Base-by-base conservation (phyloP, 2,888 invertebrate species). In the Agrotis clavis region DNA sequence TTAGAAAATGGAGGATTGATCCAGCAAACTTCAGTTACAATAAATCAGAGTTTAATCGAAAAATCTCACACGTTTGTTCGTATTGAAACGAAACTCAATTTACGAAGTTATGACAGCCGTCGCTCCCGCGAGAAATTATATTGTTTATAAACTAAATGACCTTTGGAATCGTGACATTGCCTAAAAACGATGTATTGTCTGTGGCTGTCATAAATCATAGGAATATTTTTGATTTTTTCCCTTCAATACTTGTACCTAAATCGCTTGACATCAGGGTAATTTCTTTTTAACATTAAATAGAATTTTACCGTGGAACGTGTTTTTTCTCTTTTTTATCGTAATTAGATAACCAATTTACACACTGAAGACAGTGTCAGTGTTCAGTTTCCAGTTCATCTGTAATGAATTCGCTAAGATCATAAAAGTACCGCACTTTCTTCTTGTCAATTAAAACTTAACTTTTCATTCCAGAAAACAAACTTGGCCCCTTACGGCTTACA, bases 71-170 rank as follows among this genome's bases (percentile, higher is more conserved):
- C 57, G 77, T 76, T 74, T 21, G 72, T 63, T 62, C 47, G 54
- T 62, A 79, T 79, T 50, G 67, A 66, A 71, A 48, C 54, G 71
- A 79, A 82, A 85, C 83, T 73, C 74, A 74, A 79, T 85, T 79
- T 77, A 67, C n/a, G n/a, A 85, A 85, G 74, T 83, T 85, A 48
- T 75, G 80, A 80, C 83, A 82, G 79, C 47, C 69, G 71, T 68
- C 83, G 67, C n/a, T 82, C 83, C 85, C 74, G 25, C 54, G 80
- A 77, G 83, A 79, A 73, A 77, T 83, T 85, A 83, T 67, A 79
- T 75, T 85, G 83, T 85, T 84, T 81, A 78, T 66, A n/a, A 72
- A 67, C 76, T 69, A 60, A 71, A 61, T 72, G 69, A 81, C 64
- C 81, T 72, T 41, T 19, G 57, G 35, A 51, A 59, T 66, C 59